Conservation (phyloP, 2,797 vertebrate genomes). For the Melanotaenia pygmaea region DNA sequence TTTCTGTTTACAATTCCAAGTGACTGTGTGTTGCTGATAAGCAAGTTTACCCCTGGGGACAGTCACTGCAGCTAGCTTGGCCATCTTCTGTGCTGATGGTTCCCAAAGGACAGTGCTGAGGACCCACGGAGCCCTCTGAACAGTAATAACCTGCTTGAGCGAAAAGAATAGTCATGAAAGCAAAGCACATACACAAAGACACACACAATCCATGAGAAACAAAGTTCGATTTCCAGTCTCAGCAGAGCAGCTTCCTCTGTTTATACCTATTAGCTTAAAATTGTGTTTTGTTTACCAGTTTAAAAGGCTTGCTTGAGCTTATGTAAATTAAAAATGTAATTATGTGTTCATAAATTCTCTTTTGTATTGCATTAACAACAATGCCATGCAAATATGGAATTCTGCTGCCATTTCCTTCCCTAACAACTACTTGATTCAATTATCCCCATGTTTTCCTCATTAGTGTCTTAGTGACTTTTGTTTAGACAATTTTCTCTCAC, state of each 20-base stretch:
- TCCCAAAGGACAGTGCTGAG: slow-evolving; percentile 87
- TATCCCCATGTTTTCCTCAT: not conserved
- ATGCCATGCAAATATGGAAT: not conserved
- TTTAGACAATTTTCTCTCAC: not conserved
- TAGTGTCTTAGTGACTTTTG: not conserved
- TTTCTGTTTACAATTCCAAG: slow-evolving; percentile 37
- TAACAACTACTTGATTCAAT: slow-evolving; percentile 10
- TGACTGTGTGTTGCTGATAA: slow-evolving; percentile 45
- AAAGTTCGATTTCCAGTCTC: slow-evolving; percentile 56
- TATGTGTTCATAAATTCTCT: not conserved
- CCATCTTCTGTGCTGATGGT: slow-evolving; percentile 82
- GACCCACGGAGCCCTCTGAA: slow-evolving; percentile 81
- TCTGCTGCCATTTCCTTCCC: not conserved
- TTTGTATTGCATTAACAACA: slow-evolving; percentile 3
- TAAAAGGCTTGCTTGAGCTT: slow-evolving; percentile 19
- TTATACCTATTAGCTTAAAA: slow-evolving; percentile 43
- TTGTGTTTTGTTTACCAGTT: slow-evolving; percentile 48
- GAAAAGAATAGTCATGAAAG: slow-evolving; percentile 52
- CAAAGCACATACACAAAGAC: slow-evolving; percentile 42
- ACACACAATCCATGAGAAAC: slow-evolving; percentile 27
- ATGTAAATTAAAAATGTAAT: slow-evolving; percentile 31
- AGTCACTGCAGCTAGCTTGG: slow-evolving; percentile 83
- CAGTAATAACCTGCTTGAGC: slow-evolving; percentile 89
- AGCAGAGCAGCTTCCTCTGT: slow-evolving; percentile 55
- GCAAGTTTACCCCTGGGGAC: slow-evolving; percentile 86